Evolutionary conservation across 2,888 invertebrate genomes (phyloP).

Genomic region (Bhutanitis thaidina): DNA sequence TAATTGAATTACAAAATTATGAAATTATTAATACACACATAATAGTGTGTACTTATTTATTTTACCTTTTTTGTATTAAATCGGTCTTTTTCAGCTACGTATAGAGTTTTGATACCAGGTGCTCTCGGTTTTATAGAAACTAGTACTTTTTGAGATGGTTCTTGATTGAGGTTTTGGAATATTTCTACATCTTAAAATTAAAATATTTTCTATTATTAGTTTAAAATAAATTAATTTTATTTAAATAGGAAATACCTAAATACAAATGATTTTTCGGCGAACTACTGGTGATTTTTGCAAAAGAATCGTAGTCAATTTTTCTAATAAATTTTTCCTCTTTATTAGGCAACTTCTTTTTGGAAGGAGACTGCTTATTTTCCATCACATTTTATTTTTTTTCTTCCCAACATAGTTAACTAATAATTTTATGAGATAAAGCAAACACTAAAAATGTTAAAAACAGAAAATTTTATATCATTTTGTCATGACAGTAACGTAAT

Average conservation of each 20-base stretch:
- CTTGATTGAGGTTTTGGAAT: conserved; percentile 42
- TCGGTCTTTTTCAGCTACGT: conserved; percentile 55
- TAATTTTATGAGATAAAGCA: conserved; percentile 7
- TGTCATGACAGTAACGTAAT: conserved; percentile 40
- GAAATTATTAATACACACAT: background rate
- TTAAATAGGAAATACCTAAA: conserved; percentile 36
- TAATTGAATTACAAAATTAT: conserved; percentile 3
- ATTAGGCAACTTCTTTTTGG: conserved; percentile 61
- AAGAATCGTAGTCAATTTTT: conserved; percentile 53
- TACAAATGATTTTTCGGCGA: conserved; percentile 43
- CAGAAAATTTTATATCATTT: conserved; percentile 46
- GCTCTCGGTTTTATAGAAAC: conserved; percentile 58
- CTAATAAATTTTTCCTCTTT: conserved; percentile 61
- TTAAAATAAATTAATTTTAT: background rate
- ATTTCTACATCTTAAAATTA: conserved; percentile 43
- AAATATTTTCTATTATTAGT: background rate
- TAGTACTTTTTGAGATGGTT: conserved; percentile 51
- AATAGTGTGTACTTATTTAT: background rate
- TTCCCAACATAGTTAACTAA: conserved; percentile 59
- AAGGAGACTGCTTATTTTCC: conserved; percentile 70
- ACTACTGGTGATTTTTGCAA: conserved; percentile 35
- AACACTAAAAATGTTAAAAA: conserved; percentile 8
- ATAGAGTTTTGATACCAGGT: conserved; percentile 59
- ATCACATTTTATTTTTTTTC: conserved; percentile 72
- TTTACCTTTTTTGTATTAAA: conserved; percentile 51